phyloP scores from a whole-genome alignment of 2,888 invertebrate species.

The Chrysolina americana region DNA sequence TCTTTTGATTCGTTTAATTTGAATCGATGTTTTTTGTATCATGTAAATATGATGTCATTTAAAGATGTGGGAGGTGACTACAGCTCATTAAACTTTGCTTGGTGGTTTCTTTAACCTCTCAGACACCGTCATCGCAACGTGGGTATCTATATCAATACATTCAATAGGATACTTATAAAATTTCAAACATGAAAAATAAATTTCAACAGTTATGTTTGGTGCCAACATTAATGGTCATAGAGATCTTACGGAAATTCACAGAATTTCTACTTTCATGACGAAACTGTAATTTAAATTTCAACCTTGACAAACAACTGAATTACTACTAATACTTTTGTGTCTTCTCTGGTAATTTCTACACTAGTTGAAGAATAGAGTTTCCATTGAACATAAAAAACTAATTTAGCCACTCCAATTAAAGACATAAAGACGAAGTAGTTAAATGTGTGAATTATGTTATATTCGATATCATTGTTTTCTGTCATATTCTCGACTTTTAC shows the following conservation, averaged over 20 bases:
- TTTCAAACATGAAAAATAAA: background rate
- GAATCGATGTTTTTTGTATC: too few relatives aligned
- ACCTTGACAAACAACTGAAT: slow-evolving; percentile 16
- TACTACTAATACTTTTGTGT: background rate
- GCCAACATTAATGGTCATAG: too few relatives aligned
- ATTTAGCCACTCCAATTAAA: slow-evolving; percentile 15
- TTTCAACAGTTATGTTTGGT: background rate
- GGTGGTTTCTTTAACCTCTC: background rate
- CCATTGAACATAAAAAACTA: slow-evolving; percentile 1
- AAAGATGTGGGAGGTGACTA: background rate
- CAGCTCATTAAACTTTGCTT: background rate
- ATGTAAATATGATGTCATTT: too few relatives aligned
- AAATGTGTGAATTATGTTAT: slow-evolving; percentile 25
- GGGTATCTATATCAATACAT: background rate
- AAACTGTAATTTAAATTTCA: background rate
- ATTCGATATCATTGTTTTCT: slow-evolving; percentile 27
- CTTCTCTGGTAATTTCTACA: background rate
- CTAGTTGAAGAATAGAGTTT: background rate
- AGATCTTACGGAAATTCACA: background rate
- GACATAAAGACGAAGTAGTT: background rate
- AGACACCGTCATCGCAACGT: background rate
- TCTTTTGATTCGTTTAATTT: too few relatives aligned
- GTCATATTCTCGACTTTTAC: slow-evolving; percentile 33
- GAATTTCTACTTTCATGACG: background rate
- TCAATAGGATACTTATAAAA: too few relatives aligned